Evolutionary conservation across 2,797 vertebrate genomes (phyloP).

Genomic region (Halcyon badia): DNA sequence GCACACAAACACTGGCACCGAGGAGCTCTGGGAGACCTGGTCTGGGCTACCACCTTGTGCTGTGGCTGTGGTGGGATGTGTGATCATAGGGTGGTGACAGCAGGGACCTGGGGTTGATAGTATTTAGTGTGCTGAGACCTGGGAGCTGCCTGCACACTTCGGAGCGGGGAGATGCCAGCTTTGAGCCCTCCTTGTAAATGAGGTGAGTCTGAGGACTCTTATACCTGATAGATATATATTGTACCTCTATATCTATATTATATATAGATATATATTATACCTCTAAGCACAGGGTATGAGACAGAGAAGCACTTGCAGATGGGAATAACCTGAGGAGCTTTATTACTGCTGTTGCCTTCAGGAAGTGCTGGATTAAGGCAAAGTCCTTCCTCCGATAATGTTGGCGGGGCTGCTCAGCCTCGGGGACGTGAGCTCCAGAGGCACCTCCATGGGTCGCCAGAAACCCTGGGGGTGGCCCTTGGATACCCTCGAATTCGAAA

Average conservation of each 20-base stretch:
- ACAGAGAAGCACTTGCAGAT: accelerated
- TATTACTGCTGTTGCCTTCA: not conserved
- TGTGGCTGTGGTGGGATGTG: accelerated
- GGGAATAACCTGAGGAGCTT: not conserved
- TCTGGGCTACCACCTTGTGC: not conserved
- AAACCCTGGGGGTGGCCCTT: not conserved
- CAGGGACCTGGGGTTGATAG: too few species aligned
- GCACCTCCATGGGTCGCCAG: not conserved
- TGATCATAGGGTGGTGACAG: not conserved
- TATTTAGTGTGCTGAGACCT: accelerated
- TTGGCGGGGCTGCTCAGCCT: not conserved
- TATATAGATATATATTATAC: too few species aligned
- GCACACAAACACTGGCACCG: not conserved
- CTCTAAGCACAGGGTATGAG: not conserved
- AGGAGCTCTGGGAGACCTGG: accelerated
- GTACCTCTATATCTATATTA: too few species aligned
- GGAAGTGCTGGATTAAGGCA: not conserved
- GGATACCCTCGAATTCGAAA: accelerated
- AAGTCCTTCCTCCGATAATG: not conserved
- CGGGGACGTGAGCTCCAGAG: not conserved
- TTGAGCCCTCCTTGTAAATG: not conserved
- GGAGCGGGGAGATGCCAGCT: not conserved
- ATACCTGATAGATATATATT: too few species aligned
- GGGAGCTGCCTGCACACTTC: accelerated
- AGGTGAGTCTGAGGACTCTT: not conserved